Evolutionary conservation across 2,888 invertebrate species (phyloP), one percentile per base, ranked within the genome.

Genomic region (Psylliodes chrysocephalus): DNA sequence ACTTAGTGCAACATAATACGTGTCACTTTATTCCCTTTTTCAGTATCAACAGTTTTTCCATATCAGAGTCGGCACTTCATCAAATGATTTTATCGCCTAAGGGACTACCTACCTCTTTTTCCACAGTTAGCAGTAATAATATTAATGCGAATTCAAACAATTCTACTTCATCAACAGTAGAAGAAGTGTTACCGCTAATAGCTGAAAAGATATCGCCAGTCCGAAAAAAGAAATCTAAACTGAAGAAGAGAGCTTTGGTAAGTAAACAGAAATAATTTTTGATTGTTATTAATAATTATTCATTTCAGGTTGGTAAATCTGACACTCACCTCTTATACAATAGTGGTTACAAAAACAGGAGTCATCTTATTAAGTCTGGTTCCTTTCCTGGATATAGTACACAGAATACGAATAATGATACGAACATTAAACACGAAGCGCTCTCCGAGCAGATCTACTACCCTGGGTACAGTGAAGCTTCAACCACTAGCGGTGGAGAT

Each of bases 1-100:
- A n/a, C n/a, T n/a, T n/a, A n/a, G n/a, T n/a, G n/a, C n/a, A n/a
- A n/a, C n/a, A n/a, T n/a, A n/a, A n/a, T n/a, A n/a, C n/a, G n/a
- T n/a, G n/a, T n/a, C n/a, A n/a, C n/a, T n/a, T n/a, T n/a, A n/a
- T n/a, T n/a, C n/a, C 28, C 14, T 15, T 42, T 62, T 69, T 64
- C 60, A 75, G 75, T 25, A 73, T 75, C 30, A 75, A 75, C 59
- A 74, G 66, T 57, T 91, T 93, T 83, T 95, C 94, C 2, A 94
- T 92, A 70, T 95, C 95, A 1, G 95, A 96, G 82, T 94, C 94
- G 0, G 95, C 95, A 17, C 83, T 95, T 67, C 90, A 95, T 82
- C 90, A 90, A 53, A 84, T 94, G 55, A 79, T 83, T 30, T 73
- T 84, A 10, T 79, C 83, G 4, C 82, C 85, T 28, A 78, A 78